phyloP scores from a whole-genome alignment of 2,113 vertebrate genomes.

The Pachycephala philippinensis region DNA sequence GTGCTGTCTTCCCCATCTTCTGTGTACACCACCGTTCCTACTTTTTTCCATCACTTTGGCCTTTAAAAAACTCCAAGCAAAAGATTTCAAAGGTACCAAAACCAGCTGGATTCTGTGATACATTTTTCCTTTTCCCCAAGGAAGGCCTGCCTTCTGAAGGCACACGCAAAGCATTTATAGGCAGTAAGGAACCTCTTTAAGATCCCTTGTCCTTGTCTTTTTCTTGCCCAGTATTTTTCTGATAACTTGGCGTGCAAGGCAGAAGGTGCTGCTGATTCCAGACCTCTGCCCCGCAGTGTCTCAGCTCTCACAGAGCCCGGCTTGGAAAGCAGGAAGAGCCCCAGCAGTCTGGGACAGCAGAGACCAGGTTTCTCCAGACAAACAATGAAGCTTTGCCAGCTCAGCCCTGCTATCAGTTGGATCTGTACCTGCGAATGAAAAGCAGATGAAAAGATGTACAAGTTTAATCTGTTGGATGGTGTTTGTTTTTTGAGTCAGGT shows the following conservation, averaged over 20 bases:
- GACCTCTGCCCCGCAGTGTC: background rate
- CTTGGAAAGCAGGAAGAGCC: background rate
- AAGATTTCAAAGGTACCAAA: background rate
- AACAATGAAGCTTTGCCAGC: background rate
- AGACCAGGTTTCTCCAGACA: background rate
- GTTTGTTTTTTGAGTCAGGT: background rate
- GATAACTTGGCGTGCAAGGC: background rate
- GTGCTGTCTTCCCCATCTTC: background rate
- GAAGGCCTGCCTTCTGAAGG: background rate
- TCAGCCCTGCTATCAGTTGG: background rate
- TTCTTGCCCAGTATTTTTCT: background rate
- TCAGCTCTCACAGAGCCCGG: background rate
- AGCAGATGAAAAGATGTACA: constrained; percentile 2
- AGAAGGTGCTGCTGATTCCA: background rate
- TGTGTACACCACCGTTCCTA: background rate
- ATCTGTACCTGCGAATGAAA: background rate
- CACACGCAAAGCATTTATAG: background rate
- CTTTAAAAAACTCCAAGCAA: background rate
- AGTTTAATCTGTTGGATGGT: background rate
- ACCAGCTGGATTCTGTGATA: background rate
- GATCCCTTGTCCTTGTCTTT: background rate
- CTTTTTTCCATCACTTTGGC: background rate
- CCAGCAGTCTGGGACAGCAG: background rate
- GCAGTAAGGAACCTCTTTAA: background rate
- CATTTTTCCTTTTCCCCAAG: background rate